Conservation (phyloP, 1,140 invertebrate species). For the Sminthurides bifidus region DNA sequence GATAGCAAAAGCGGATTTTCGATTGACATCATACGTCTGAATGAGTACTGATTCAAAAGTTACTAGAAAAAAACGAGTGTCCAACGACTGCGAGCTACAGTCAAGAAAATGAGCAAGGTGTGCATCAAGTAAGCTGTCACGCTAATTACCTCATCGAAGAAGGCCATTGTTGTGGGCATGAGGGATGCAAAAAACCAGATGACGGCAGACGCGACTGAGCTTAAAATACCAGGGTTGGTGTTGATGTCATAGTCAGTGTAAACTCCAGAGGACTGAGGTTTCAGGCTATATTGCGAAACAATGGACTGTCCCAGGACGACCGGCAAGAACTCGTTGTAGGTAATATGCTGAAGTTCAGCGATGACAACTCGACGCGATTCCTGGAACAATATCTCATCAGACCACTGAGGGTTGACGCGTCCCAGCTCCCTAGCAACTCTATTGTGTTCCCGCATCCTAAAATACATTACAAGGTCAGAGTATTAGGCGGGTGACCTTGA, state of each 20-base stretch:
- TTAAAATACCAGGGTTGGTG: conserved; percentile 72
- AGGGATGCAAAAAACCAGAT: conserved; percentile 59
- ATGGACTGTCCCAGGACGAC: conserved; percentile 81
- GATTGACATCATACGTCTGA: too few species aligned
- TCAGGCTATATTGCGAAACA: conserved; percentile 74
- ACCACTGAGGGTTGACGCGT: conserved; percentile 39
- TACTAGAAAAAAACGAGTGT: too few species aligned
- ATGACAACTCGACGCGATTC: conserved; percentile 44
- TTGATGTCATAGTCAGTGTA: conserved; percentile 51
- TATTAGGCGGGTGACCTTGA: too few species aligned
- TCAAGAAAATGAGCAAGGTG: too few species aligned
- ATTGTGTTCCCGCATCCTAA: conserved; percentile 40
- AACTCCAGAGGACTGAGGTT: conserved; percentile 46
- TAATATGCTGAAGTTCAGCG: conserved; percentile 38
- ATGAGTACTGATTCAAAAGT: too few species aligned
- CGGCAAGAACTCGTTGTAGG: conserved; percentile 60
- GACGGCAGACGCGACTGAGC: conserved; percentile 76
- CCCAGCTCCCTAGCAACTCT: conserved; percentile 33
- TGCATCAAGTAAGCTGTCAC: too few species aligned
- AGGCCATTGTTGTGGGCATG: conserved; percentile 45
- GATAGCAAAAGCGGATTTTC: too few species aligned
- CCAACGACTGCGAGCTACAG: too few species aligned
- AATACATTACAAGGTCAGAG: conserved; percentile 12
- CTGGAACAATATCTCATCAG: conserved; percentile 46
- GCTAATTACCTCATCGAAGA: conserved; percentile 40